Evolutionary conservation across 2,797 vertebrate genomes (phyloP).

Genomic region (Manis pentadactyla): DNA sequence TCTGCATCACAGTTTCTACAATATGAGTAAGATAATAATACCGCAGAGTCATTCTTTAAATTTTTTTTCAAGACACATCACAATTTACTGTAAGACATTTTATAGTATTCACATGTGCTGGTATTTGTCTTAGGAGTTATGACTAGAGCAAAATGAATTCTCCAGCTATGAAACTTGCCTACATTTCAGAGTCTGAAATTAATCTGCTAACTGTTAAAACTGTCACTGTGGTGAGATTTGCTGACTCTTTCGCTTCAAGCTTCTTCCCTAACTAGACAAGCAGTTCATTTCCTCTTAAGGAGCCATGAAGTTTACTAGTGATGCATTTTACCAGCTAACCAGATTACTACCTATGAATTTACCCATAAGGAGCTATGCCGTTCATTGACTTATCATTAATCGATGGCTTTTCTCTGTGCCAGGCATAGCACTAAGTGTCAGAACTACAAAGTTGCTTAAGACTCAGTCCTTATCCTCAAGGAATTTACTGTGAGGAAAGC

Average conservation of each 20-base stretch:
- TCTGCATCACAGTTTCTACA: not conserved
- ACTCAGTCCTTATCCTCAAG: not conserved
- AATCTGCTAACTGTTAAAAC: not conserved
- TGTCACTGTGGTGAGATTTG: not conserved
- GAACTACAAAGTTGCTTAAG: not conserved
- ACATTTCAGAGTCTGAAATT: not conserved
- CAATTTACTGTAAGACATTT: not conserved
- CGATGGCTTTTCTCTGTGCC: not conserved
- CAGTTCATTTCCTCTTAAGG: not conserved
- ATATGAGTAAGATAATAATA: not conserved
- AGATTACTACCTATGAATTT: not conserved
- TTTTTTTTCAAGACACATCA: not conserved
- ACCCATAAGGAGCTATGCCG: not conserved
- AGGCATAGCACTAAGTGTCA: not conserved
- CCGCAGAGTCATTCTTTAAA: not conserved
- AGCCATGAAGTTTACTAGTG: not conserved
- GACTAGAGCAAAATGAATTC: slow-evolving; percentile 13
- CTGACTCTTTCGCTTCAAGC: not conserved
- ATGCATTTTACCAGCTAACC: not conserved
- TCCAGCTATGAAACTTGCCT: not conserved
- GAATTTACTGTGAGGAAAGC: not conserved
- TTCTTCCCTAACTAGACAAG: not conserved
- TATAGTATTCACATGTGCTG: not conserved
- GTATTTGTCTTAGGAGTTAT: not conserved
- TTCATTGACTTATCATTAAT: not conserved